Conservation (phyloP, 2,888 invertebrate species). For the Athalia cordata region DNA sequence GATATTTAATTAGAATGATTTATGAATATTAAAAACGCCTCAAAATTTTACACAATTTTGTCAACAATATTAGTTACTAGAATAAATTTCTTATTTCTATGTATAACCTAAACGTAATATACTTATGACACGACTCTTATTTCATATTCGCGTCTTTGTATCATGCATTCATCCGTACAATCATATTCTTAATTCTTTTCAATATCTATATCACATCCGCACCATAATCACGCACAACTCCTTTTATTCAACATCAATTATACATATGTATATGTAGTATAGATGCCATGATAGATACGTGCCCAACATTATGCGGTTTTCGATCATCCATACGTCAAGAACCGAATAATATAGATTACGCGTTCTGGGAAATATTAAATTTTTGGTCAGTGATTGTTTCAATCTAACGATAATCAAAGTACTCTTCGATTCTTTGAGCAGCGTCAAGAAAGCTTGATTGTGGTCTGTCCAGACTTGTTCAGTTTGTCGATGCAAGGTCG, state of each 20-base stretch:
- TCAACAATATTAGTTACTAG: constrained; percentile 38
- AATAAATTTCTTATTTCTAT: constrained; percentile 32
- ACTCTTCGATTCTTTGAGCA: too few relatives aligned
- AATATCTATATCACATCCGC: background rate
- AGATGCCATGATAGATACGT: background rate
- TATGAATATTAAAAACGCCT: constrained; percentile 27
- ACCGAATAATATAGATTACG: too few relatives aligned
- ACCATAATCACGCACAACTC: background rate
- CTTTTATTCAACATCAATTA: background rate
- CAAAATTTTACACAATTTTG: constrained; percentile 29
- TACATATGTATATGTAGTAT: background rate
- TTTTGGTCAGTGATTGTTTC: too few relatives aligned
- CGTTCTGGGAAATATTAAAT: too few relatives aligned
- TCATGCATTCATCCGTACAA: constrained; percentile 13
- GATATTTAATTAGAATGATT: background rate
- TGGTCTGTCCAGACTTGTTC: too few relatives aligned
- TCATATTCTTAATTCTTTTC: background rate
- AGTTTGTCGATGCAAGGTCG: too few relatives aligned
- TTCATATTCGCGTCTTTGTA: background rate
- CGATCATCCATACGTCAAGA: too few relatives aligned
- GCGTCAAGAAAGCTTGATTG: too few relatives aligned
- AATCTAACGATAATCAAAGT: too few relatives aligned
- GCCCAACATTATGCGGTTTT: background rate
- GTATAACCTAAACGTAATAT: constrained; percentile 3
- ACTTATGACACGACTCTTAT: background rate